Conservation (phyloP, 2,888 invertebrate species). For the Tetrapedia diversipes region DNA sequence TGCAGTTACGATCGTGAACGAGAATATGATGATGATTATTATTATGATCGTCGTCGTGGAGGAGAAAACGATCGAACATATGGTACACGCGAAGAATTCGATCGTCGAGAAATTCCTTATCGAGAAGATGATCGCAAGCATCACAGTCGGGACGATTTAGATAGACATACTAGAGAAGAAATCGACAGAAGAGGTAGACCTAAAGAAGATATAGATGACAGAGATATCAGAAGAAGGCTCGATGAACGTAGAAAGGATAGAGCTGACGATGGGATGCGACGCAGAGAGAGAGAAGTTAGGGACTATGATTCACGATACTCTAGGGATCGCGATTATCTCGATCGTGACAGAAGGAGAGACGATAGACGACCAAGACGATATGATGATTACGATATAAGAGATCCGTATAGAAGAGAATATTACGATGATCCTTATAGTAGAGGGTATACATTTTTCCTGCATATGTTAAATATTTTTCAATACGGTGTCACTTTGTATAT, state of each 20-base stretch:
- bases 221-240: constrained; percentile 73
- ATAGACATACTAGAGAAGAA: constrained; percentile 76
- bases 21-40: constrained; percentile 81
- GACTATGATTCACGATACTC: constrained; percentile 77
- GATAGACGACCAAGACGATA: constrained; percentile 77
- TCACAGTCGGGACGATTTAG: constrained; percentile 78
- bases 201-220: constrained; percentile 78
- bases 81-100: constrained; percentile 78
- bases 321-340: constrained; percentile 75
- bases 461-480: background rate
- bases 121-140: constrained; percentile 78
- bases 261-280: constrained; percentile 71
- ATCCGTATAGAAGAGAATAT: constrained; percentile 77
- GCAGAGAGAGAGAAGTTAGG: constrained; percentile 71
- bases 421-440: constrained; percentile 80
- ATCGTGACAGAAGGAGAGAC: constrained; percentile 78
- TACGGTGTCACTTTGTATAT: background rate
- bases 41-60: constrained; percentile 78
- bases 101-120: constrained; percentile 76
- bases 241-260: constrained; percentile 76
- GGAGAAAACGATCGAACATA: constrained; percentile 77
- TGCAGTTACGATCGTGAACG: constrained; percentile 78
- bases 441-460: constrained; percentile 65
- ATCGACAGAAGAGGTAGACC: constrained; percentile 74
- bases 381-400: constrained; percentile 78